Base-by-base conservation (phyloP, 2,888 invertebrate genomes). In the Amorpha juglandis region DNA sequence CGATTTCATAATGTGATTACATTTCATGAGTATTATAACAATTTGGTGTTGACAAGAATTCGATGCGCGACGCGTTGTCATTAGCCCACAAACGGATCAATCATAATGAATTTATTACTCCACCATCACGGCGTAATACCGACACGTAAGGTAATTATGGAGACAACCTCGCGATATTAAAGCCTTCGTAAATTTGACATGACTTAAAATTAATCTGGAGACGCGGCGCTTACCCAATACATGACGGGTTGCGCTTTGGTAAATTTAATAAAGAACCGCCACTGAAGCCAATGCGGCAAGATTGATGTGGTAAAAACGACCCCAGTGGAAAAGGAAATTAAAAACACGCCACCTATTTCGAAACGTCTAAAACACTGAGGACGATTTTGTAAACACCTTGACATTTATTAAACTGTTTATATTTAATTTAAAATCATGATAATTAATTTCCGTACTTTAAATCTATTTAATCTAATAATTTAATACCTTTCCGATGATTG, bases 191-290 rank as follows among this genome's bases (percentile, higher is more conserved):
- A 84, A 84, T 86, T 84, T 84, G 84, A 87, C 84, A 82, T 78
- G 86, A 84, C 81, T 88, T 82, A 82, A 86, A 87, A 90, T 89
- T 88, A 88, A 89, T 90, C 83, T 83, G 68, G 70, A 79, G 77
- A 82, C 80, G 79, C 71, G 62, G 11, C 63, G 66, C 72, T 68
- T 69, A 74, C 77, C 82, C 79, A 78, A 84, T 84, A 82, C 80
- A 80, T 78, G 80, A 78, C 78, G 74, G 78, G 74, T 73, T 78
- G 76, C 76, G 83, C 80, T 83, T 82, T 77, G 76, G 78, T 79
- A 82, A 88, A 89, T 91, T 91, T 91, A 91, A 91, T 91, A 91
- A 90, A 90, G 88, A 87, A 78, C 77, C 74, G 76, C 77, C 76
- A 78, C 75, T 73, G 75, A 81, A 79, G 81, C 83, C 78, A 77